Conservation (phyloP, 2,113 vertebrate species). For the Aythya baeri region DNA sequence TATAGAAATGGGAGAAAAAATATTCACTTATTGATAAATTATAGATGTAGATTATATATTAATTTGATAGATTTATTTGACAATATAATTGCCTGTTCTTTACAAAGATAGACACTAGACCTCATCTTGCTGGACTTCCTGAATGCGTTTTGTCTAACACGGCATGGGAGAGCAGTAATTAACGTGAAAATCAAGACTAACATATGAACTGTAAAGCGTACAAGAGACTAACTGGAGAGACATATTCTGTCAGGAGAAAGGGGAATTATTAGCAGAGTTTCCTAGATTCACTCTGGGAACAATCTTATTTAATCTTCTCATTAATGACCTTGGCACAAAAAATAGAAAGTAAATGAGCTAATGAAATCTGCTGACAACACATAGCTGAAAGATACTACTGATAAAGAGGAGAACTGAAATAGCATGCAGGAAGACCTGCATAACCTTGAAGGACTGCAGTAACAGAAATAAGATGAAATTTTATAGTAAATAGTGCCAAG, state of each 20-base stretch:
- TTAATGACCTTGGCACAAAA: constrained; percentile 32
- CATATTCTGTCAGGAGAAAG: not conserved
- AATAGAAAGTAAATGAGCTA: not conserved
- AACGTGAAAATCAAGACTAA: not conserved
- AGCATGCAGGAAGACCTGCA: not conserved
- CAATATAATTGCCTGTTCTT: not conserved
- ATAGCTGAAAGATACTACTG: not conserved
- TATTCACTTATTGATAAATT: not conserved
- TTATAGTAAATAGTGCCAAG: not conserved
- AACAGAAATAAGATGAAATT: not conserved
- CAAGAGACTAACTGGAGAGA: not conserved
- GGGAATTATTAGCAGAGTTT: not conserved
- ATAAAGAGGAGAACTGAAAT: not conserved
- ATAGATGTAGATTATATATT: not conserved
- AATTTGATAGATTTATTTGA: not conserved
- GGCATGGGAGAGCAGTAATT: not conserved
- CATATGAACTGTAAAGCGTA: not conserved
- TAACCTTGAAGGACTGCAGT: not conserved
- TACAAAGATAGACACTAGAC: not conserved
- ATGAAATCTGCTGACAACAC: not conserved
- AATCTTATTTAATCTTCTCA: constrained; percentile 33
- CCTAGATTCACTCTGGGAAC: not conserved
- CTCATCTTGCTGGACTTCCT: not conserved
- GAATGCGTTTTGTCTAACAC: not conserved
- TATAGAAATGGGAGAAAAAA: constrained; percentile 13